Evolutionary conservation across 1,140 invertebrate genomes (phyloP).

Genomic region (Harlomillsia oculata): DNA sequence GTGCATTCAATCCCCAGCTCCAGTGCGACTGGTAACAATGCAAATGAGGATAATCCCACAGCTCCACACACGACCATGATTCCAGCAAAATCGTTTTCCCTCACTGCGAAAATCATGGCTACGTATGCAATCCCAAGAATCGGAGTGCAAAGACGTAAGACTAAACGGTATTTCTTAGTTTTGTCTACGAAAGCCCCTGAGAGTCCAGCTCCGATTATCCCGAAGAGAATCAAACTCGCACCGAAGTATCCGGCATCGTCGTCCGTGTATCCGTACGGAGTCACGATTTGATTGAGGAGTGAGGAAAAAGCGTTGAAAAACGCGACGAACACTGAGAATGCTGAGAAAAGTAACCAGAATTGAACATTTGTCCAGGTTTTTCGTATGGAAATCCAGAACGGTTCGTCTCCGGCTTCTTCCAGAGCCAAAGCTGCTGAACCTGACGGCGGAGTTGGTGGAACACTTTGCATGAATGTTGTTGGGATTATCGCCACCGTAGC

Average conservation of each 20-base stretch:
- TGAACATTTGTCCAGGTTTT: slow-evolving; percentile 12
- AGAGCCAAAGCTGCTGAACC: slow-evolving; percentile 16
- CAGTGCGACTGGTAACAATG: slow-evolving; percentile 20
- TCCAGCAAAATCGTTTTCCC: slow-evolving; percentile 9
- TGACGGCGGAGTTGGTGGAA: slow-evolving; percentile 19
- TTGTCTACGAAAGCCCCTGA: slow-evolving; percentile 17
- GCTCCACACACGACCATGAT: slow-evolving; percentile 3
- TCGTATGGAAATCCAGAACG: slow-evolving; percentile 18
- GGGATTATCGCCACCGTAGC: slow-evolving; percentile 13
- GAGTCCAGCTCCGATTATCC: slow-evolving; percentile 17
- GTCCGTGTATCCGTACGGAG: slow-evolving; percentile 18
- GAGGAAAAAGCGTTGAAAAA: slow-evolving; percentile 25
- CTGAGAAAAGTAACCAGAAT: slow-evolving; percentile 17
- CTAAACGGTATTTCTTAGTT: slow-evolving; percentile 7
- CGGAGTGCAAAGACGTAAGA: slow-evolving; percentile 8
- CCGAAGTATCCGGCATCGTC: slow-evolving; percentile 20
- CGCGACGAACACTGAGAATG: slow-evolving; percentile 17
- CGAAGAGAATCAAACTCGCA: slow-evolving; percentile 11
- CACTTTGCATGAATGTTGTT: slow-evolving; percentile 1
- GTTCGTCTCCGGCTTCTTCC: slow-evolving; percentile 12
- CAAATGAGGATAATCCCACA: slow-evolving; percentile 18
- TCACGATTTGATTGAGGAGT: slow-evolving; percentile 23
- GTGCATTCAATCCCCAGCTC: slow-evolving; percentile 25
- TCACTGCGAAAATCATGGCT: slow-evolving; percentile 16
- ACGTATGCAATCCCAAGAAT: slow-evolving; percentile 9